Evolutionary conservation across 1,140 invertebrate genomes (phyloP).

Genomic region (Chrysopa pallens): DNA sequence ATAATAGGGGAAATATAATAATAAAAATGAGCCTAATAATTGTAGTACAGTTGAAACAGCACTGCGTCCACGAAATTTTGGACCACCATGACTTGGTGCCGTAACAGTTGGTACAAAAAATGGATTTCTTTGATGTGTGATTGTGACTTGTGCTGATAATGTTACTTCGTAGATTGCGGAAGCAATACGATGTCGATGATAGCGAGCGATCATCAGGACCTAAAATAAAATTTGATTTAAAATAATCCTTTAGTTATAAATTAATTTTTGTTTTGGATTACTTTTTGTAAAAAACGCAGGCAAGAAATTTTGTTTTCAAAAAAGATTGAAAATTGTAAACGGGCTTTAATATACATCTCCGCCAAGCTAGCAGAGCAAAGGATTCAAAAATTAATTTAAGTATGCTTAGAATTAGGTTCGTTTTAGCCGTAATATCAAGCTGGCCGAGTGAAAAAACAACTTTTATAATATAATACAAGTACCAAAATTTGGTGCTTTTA

Average conservation of each 20-base stretch:
- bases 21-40: constrained; percentile 46
- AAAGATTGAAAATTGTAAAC: too few relatives aligned
- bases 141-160: constrained; percentile 62
- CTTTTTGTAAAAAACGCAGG: too few relatives aligned
- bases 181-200: constrained; percentile 65
- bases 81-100: constrained; percentile 30
- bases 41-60: constrained; percentile 52
- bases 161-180: constrained; percentile 72
- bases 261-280: too few relatives aligned
- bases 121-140: constrained; percentile 62
- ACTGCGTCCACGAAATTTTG: constrained; percentile 36
- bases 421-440: too few relatives aligned
- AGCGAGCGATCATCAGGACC: constrained; percentile 59
- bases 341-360: too few relatives aligned
- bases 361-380: too few relatives aligned
- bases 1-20: constrained; percentile 58
- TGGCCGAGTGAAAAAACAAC: too few relatives aligned
- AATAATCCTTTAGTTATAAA: not conserved
- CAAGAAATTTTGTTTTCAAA: too few relatives aligned
- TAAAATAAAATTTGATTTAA: constrained; percentile 14
- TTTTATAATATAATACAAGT: too few relatives aligned
- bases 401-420: too few relatives aligned
- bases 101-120: constrained; percentile 42
- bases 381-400: too few relatives aligned
- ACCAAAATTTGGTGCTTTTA: too few relatives aligned